These are phyloP conservation scores for Emydura subglobosa DNA, from an alignment of 2,113 vertebrate species.

Conservation along the genomic window DNA sequence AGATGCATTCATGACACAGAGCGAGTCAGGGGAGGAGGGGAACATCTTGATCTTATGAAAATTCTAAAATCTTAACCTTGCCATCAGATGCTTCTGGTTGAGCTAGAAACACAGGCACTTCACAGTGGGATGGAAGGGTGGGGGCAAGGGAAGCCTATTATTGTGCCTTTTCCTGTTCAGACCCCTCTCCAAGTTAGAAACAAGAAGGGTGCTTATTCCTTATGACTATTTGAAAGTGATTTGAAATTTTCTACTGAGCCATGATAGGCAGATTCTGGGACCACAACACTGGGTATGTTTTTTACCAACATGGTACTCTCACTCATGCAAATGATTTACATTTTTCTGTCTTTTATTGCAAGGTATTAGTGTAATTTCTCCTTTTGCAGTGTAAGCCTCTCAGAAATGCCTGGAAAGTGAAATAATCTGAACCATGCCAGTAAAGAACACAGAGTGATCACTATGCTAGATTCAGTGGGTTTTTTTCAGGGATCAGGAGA, in stretches of 20 bases:
- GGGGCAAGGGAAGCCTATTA: neutral
- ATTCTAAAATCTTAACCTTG: neutral
- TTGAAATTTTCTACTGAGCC: neutral
- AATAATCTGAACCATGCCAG: neutral
- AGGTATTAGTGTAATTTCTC: neutral
- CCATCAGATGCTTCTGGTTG: neutral
- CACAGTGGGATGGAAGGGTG: neutral
- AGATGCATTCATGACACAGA: neutral
- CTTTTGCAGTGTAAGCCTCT: neutral
- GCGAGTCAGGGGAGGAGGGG: neutral
- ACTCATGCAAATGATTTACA: neutral
- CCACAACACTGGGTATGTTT: neutral
- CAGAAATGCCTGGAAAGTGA: neutral
- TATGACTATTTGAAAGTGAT: neutral
- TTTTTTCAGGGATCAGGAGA: neutral
- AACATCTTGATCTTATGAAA: neutral
- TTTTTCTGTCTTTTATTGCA: neutral
- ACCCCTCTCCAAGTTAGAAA: neutral
- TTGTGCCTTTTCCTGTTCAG: neutral
- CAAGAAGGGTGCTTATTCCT: neutral
- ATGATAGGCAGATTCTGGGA: neutral
- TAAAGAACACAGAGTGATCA: neutral
- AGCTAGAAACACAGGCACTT: neutral
- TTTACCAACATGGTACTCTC: neutral
- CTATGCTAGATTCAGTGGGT: neutral